These are phyloP conservation scores for Oxystoma pomonae DNA, from an alignment of 2,888 invertebrate genomes.

Conservation along the genomic window DNA sequence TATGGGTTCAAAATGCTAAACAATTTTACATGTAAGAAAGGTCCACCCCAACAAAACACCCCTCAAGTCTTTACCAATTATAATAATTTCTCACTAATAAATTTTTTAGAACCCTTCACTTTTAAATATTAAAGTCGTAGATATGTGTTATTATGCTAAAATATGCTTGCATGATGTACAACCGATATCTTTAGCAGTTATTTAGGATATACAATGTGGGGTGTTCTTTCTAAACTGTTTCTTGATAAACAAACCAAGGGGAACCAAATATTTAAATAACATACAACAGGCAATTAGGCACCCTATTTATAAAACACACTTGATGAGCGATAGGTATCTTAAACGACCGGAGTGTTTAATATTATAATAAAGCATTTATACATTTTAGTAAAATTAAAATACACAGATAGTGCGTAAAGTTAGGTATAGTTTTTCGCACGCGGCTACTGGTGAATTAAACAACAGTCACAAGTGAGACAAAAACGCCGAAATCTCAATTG, in stretches of 20 bases:
- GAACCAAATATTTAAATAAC: conserved; percentile 25
- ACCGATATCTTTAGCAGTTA: background rate
- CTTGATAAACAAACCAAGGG: background rate
- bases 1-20: too few relatives aligned
- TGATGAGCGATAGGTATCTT: background rate
- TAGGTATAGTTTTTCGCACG: too few relatives aligned
- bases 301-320: conserved; percentile 21
- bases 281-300: conserved; percentile 31
- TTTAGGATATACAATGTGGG: background rate
- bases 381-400: background rate
- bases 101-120: background rate
- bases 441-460: too few relatives aligned
- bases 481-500: too few relatives aligned
- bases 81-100: background rate
- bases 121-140: too few relatives aligned
- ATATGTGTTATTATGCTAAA: too few relatives aligned
- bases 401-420: too few relatives aligned
- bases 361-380: background rate
- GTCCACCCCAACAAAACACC: too few relatives aligned
- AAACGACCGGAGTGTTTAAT: background rate
- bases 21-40: too few relatives aligned
- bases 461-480: too few relatives aligned
- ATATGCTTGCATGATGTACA: background rate
- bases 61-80: background rate
- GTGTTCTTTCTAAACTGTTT: background rate